phyloP scores from a whole-genome alignment of 2,797 vertebrate species.

The Pseudochirops cupreus region DNA sequence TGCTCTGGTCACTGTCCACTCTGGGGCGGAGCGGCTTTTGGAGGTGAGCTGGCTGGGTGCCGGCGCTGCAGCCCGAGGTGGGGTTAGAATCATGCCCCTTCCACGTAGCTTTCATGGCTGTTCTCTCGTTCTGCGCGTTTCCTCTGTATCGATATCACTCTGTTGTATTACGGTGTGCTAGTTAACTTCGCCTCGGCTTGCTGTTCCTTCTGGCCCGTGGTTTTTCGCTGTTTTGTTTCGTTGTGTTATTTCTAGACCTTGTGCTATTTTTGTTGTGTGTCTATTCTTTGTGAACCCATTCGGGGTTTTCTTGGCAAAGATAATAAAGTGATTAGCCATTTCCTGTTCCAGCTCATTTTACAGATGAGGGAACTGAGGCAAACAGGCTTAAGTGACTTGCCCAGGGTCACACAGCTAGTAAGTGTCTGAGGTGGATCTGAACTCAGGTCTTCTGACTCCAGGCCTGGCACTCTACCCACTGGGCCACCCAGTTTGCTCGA shows the following conservation, averaged over 20 bases:
- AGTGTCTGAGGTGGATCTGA: not conserved
- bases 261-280: not conserved
- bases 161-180: accelerated
- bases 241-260: not conserved
- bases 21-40: accelerated
- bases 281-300: not conserved
- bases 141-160: not conserved
- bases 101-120: too few species aligned
- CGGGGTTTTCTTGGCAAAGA: not conserved
- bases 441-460: not conserved
- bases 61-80: not conserved
- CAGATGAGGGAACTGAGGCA: not conserved
- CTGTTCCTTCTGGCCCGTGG: not conserved
- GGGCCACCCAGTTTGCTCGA: not conserved
- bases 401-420: not conserved
- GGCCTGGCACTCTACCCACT: not conserved
- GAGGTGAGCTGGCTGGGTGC: not conserved
- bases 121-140: not conserved
- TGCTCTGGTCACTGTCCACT: too few species aligned
- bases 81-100: not conserved
- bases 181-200: not conserved
- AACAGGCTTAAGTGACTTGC: not conserved
- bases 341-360: not conserved
- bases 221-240: not conserved
- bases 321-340: not conserved